A percentile compares a stretch with the other conserved stretches of the same genome.
Evolutionary conservation across 2,797 vertebrate species (phyloP).

Genomic region (Urophycis tenuis): DNA sequence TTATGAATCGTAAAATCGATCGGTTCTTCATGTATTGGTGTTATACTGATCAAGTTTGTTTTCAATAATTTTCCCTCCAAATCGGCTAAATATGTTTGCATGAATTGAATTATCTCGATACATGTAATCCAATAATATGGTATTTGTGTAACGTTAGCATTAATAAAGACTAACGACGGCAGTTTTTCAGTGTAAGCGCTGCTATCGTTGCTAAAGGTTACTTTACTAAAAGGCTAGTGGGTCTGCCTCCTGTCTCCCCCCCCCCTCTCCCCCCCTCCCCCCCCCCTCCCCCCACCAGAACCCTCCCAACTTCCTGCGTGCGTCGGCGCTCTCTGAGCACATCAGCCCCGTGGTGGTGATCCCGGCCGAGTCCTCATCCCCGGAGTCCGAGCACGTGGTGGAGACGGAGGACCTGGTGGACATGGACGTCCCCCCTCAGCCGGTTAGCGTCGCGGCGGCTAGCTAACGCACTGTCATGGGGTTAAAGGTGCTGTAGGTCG

Average conservation of each 20-base stretch:
- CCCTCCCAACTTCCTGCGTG: slow-evolving; percentile 94
- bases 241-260: slow-evolving; percentile 7
- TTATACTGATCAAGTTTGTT: not conserved
- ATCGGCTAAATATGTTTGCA: not conserved
- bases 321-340: slow-evolving; percentile 93
- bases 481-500: not conserved
- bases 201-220: not conserved
- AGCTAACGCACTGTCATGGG: not conserved
- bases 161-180: not conserved
- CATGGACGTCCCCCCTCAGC: slow-evolving; percentile 76
- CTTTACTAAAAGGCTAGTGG: not conserved
- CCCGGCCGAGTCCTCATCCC: slow-evolving; percentile 85
- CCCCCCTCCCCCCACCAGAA: slow-evolving; percentile 73
- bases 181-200: no score
- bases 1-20: not conserved
- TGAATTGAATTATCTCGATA: not conserved
- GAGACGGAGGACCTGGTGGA: slow-evolving; percentile 92
- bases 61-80: not conserved
- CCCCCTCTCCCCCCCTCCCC: no score
- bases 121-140: not conserved
- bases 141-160: not conserved
- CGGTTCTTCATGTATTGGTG: not conserved
- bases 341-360: slow-evolving; percentile 98
- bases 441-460: slow-evolving; percentile 62
- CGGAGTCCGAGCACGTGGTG: slow-evolving; percentile 85